Percentiles rank a stretch among this genome's conserved stretches.
Evolutionary conservation across 2,113 vertebrate species (phyloP).

Genomic region (Heterocephalus glaber): DNA sequence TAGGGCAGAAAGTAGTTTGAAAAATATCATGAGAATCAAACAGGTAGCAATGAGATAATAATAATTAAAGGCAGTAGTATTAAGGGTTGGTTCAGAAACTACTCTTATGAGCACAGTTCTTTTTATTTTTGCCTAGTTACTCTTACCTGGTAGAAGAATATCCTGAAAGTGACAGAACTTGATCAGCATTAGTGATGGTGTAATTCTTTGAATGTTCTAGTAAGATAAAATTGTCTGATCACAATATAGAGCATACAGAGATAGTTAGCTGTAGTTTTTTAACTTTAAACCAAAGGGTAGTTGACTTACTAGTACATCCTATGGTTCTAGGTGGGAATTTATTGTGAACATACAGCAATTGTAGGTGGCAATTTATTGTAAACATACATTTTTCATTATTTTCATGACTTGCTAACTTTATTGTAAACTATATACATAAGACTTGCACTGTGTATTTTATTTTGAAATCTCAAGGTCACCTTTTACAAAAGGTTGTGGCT

Average conservation of each 20-base stretch:
- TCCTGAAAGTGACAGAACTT: neutral
- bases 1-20: neutral
- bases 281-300: neutral
- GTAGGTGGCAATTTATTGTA: neutral
- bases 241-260: neutral
- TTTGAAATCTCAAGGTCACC: slow-evolving; percentile 10
- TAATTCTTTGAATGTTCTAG: neutral
- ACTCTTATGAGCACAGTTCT: neutral
- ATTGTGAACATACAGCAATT: neutral
- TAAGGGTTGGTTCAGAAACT: neutral
- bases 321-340: neutral
- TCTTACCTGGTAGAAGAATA: neutral
- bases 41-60: neutral
- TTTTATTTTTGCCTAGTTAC: neutral
- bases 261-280: neutral
- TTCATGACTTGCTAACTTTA: neutral
- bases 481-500: neutral
- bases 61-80: neutral
- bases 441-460: neutral
- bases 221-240: neutral
- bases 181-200: neutral
- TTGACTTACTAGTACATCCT: neutral
- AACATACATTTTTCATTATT: neutral
- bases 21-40: neutral
- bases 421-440: neutral